Conservation (phyloP, 2,888 invertebrate species). For the Horisme vitalbata region DNA sequence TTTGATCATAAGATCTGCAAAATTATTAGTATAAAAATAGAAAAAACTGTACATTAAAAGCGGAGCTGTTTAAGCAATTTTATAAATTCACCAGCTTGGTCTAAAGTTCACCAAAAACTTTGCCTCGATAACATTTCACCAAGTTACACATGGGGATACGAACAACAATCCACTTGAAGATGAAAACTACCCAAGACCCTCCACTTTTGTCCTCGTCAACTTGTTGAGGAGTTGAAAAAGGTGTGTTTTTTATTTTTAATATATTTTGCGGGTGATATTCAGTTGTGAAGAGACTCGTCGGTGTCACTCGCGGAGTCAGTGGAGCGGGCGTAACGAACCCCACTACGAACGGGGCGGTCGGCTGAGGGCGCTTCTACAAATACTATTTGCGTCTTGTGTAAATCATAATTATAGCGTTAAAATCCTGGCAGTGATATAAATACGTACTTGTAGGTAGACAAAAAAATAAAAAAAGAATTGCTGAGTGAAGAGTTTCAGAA, state of each 20-base stretch:
- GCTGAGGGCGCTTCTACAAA: conserved; percentile 30
- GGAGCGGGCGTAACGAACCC: conserved; percentile 75
- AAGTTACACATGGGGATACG: conserved; percentile 16
- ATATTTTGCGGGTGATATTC: conserved; percentile 66
- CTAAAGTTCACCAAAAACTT: not conserved
- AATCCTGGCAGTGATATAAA: too few relatives aligned
- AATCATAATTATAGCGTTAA: conserved; percentile 30
- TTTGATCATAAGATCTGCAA: too few relatives aligned
- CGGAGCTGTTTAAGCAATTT: too few relatives aligned
- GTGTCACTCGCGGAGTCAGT: conserved; percentile 72
- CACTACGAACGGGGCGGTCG: conserved; percentile 34
- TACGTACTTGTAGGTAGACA: too few relatives aligned
- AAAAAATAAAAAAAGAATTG: too few relatives aligned
- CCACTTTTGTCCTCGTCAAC: conserved; percentile 53
- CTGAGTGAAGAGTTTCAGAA: too few relatives aligned
- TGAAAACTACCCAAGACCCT: conserved; percentile 41
- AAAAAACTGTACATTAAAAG: too few relatives aligned
- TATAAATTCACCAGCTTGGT: too few relatives aligned
- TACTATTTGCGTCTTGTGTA: conserved; percentile 29
- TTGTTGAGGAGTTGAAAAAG: conserved; percentile 63
- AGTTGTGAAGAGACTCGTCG: conserved; percentile 61
- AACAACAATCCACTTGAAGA: conserved; percentile 37
- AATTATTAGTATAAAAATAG: too few relatives aligned
- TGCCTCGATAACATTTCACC: conserved; percentile 5
- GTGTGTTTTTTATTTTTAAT: conserved; percentile 67